Base-by-base conservation (phyloP, 2,888 invertebrate genomes). In the Arge pagana region DNA sequence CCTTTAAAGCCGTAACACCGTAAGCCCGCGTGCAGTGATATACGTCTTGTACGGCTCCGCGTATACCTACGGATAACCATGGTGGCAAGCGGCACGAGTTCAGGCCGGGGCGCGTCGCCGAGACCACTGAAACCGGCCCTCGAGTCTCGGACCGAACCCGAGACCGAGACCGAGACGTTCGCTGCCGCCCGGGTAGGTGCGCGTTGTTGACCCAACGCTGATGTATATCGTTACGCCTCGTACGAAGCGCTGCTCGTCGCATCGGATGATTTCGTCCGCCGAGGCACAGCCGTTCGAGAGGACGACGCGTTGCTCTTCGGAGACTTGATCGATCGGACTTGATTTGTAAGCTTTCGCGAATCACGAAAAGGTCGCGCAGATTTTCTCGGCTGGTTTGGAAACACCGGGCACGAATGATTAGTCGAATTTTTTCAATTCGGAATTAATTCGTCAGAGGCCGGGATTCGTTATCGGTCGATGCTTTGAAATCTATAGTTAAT, bases 191-290 rank as follows among this genome's bases (percentile, higher is more conserved):
- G 64, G 68, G 68, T 70, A 72, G 68, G 68, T 70, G 71, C 67
- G 71, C 68, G 71, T 70, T 71, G 72, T 73, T 73, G 71, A 72
- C 71, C 70, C 66, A 64, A 54, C 62, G 57, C 63, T 70, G 70
- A 73, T 72, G n/a, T n/a, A 69, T 71, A 71, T 68, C 62, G 65
- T 64, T 61, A 61, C 63, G 62, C 59, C 35, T 45, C 24, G 33
- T 31, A 33, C 31, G 13, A 33, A 45, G 45, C 18, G 45, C 33
- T 45, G 45, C 45, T 45, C 45, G n/a, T n/a, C n/a, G n/a, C n/a
- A n/a, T n/a, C n/a, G n/a, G n/a, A n/a, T n/a, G 35, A 45, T 45
- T 45, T 33, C 11, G 21, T n/a, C n/a, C n/a, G n/a, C n/a, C n/a
- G n/a, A n/a, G n/a, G n/a, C n/a, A n/a, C n/a, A n/a, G n/a, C n/a